Conservation (phyloP, 2,113 vertebrate genomes). For the Lophura nycthemera region DNA sequence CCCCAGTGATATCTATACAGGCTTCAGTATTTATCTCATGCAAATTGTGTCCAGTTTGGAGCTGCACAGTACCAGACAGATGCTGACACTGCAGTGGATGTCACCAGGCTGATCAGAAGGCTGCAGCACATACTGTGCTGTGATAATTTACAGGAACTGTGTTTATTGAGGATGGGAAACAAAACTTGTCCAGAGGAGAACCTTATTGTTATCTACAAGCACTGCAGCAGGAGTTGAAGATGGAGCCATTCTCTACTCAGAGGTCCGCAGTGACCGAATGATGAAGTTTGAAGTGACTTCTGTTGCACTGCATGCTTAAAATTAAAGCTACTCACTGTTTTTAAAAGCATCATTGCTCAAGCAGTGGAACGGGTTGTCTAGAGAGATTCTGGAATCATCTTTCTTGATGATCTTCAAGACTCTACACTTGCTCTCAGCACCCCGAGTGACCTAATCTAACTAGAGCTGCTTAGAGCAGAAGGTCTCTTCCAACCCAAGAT, state of each 20-base stretch:
- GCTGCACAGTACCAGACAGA: rapidly evolving
- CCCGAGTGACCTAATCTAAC: not conserved
- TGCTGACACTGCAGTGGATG: not conserved
- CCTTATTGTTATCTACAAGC: not conserved
- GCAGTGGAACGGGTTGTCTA: not conserved
- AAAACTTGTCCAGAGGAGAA: not conserved
- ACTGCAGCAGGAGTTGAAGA: rapidly evolving
- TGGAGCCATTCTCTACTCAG: not conserved
- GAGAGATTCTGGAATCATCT: not conserved
- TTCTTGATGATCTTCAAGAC: not conserved
- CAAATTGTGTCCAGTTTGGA: not conserved
- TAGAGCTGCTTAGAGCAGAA: not conserved
- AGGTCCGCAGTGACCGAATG: not conserved
- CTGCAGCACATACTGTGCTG: rapidly evolving
- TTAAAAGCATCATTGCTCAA: not conserved
- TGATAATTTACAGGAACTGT: not conserved
- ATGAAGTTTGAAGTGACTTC: too few relatives aligned
- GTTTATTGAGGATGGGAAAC: not conserved
- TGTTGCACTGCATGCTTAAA: too few relatives aligned
- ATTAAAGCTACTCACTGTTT: too few relatives aligned
- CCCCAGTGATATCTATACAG: not conserved
- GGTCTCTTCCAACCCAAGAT: not conserved
- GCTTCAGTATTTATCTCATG: not conserved
- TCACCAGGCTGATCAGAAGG: not conserved
- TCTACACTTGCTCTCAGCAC: not conserved